Evolutionary conservation across 2,797 vertebrate genomes (phyloP), one percentile per base, ranked within the genome.

Genomic region (Carapus acus): DNA sequence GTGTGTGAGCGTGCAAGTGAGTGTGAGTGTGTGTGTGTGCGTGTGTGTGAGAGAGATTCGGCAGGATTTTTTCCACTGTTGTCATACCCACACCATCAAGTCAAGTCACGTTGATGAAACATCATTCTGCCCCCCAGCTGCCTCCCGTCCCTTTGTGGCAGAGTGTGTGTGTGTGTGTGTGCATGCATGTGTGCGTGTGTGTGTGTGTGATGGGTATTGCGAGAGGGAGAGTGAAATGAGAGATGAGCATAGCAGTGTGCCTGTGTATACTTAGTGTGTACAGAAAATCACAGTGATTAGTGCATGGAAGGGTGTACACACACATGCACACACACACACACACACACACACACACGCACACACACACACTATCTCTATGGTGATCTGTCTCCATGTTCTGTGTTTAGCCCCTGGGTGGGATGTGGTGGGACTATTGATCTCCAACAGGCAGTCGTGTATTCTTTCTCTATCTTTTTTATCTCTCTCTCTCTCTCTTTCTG

Each of bases 41-140:
- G 49, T 60, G 53, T 49, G 41, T 62, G 50, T 45, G 50, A 45
- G 50, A 33, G 12, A 43, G 34, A 36, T 36, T 15, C 34, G 5
- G 34, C 8, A 36, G 8, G 67, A 67, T 52, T 52, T 62, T 40
- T 34, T 23, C 54, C 55, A 39, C 24, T 60, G 66, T 66, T 65
- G 75, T 76, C 64, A 71, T 62, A 53, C 63, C 54, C 65, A 59
- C 77, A 53, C 63, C 78, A 69, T 78, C 76, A 76, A 76, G 78
- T 80, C 68, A 49, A 69, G 72, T 82, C 77, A 77, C 49, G 52
- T 67, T 63, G 58, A 74, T 27, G 43, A 69, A 54, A 60, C 67
- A 18, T 57, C 36, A 15, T 42, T 20, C 54, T 24, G 19, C 67
- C 54, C 54, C 72, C n/a, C n/a, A n/a, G n/a, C n/a, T n/a, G n/a